These are phyloP conservation scores for Aegotheles bennettii DNA, from an alignment of 2,113 vertebrate species.

Conservation along the genomic window DNA sequence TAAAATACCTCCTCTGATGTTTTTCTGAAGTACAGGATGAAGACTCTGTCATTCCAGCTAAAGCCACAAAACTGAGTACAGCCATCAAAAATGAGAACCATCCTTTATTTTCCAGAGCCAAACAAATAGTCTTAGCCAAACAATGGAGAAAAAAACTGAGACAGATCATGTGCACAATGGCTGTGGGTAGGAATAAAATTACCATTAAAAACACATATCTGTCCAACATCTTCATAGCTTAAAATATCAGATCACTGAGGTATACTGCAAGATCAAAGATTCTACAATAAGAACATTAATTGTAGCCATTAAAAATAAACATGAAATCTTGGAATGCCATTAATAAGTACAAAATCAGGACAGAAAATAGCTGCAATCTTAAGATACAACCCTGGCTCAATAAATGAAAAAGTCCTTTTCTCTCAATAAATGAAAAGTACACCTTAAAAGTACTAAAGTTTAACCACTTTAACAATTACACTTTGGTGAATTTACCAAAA, in stretches of 20 bases:
- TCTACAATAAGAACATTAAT: background rate
- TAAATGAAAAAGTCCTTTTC: too few relatives aligned
- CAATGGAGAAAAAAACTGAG: background rate
- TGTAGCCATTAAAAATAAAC: background rate
- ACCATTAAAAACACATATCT: background rate
- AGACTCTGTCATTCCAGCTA: constrained; percentile 6
- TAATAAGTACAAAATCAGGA: background rate
- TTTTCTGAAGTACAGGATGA: background rate
- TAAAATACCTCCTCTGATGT: background rate
- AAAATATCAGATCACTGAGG: background rate
- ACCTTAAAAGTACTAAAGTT: background rate
- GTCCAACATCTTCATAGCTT: background rate
- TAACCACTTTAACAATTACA: background rate
- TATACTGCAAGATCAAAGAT: background rate
- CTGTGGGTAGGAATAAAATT: background rate
- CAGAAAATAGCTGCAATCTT: background rate
- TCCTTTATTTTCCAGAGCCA: background rate
- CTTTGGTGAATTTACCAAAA: background rate
- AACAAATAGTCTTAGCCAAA: background rate
- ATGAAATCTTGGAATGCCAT: background rate
- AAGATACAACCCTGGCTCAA: background rate
- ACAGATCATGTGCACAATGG: background rate
- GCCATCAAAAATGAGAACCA: constrained; percentile 42
- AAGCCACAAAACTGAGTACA: constrained; percentile 38
- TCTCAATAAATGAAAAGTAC: background rate